phyloP scores from a whole-genome alignment of 2,797 vertebrate genomes.

The Oreochromis mossambicus region DNA sequence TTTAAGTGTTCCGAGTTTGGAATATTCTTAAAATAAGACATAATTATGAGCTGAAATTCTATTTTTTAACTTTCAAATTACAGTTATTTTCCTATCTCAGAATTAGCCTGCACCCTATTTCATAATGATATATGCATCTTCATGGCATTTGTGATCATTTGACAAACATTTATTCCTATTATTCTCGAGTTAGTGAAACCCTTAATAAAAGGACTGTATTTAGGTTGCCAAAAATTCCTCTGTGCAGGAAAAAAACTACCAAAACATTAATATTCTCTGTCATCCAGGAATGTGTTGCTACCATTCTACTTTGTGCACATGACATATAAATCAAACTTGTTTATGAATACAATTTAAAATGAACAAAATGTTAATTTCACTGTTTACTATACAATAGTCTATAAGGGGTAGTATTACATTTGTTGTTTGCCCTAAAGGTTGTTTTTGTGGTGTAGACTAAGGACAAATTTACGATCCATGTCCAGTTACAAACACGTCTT shows the following conservation, averaged over 20 bases:
- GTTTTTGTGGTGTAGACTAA: not conserved
- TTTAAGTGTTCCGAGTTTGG: not conserved
- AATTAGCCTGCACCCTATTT: not conserved
- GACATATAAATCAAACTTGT: not conserved
- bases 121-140: not conserved
- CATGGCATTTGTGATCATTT: not conserved
- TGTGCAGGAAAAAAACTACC: not conserved
- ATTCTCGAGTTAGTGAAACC: not conserved
- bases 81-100: not conserved
- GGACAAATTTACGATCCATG: not conserved
- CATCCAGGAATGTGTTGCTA: not conserved
- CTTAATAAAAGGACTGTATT: not conserved
- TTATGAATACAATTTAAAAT: not conserved
- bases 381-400: not conserved
- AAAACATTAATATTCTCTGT: not conserved
- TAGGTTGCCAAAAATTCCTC: not conserved
- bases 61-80: not conserved
- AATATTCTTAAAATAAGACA: not conserved
- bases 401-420: not conserved
- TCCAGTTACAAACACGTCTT: not conserved
- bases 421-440: not conserved
- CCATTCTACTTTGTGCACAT: not conserved
- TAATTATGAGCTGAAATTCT: not conserved
- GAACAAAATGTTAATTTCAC: not conserved
- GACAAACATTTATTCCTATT: not conserved